Base-by-base conservation (phyloP, 2,113 vertebrate genomes). In the Acrocephalus kingi region DNA sequence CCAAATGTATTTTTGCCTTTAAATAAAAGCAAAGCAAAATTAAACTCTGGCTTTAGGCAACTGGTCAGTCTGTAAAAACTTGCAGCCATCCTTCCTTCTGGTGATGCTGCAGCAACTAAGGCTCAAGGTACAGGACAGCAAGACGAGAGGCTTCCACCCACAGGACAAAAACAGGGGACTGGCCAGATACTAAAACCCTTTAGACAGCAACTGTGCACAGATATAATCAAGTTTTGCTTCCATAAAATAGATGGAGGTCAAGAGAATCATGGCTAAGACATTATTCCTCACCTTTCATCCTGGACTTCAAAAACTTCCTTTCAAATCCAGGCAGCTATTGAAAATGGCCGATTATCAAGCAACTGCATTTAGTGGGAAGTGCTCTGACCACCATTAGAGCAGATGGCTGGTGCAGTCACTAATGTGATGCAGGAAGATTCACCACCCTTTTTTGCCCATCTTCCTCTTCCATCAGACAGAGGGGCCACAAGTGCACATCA, bases 1-100 rank as follows among this genome's bases (percentile, higher is more conserved):
- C 37, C 31, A 33, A 56, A 69, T 0, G 0, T 33, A 43, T 33
- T 77, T 74, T 59, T 21, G 2, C 18, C 30, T 14, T 43, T 9
- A 15, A 51, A 79, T 25, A 52, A 24, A 13, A n/a, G 30, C n/a
- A 54, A 69, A 76, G 13, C 28, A 46, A 49, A 93, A 33, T 0
- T 1, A 18, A 79, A 43, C 11, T 27, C 15, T 54, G 64, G 12
- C 23, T 51, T 84, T 31, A 68, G 19, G 9, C 39, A 55, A 12
- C 10, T 0, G 4, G 11, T 5, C 25, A 55, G 15, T 18, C 56
- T 48, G 13, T 4, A 58, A 35, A 48, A 43, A 23, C 6, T 3
- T 22, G 25, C 20, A 37, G 35, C 10, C 27, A 16, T 30, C 48
- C 14, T 54, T 62, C 52, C 23, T 51, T 25, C 39, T 9, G 5